Percentiles rank a stretch among this genome's conserved stretches.
phyloP scores from a whole-genome alignment of 2,113 vertebrate genomes.

The Thalassarche chlororhynchos region DNA sequence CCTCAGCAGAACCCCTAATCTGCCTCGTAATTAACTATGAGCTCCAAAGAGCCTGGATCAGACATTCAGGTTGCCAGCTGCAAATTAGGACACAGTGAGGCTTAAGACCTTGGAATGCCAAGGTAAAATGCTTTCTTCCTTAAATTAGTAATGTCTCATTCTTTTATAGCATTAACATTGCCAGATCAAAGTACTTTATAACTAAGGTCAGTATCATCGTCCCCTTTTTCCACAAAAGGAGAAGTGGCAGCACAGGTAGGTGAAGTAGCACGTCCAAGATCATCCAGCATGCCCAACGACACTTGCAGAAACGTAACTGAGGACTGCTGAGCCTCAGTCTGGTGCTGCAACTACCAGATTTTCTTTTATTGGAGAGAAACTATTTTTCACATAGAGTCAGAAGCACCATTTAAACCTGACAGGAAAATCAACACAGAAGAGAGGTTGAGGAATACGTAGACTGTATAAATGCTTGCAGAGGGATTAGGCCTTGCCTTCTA shows the following conservation, averaged over 20 bases:
- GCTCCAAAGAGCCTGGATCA: constrained; percentile 50
- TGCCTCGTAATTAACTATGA: constrained; percentile 45
- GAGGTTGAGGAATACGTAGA: neutral
- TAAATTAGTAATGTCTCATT: neutral
- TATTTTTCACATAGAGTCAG: neutral
- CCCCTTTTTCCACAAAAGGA: neutral
- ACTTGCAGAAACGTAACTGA: neutral
- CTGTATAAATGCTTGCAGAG: neutral
- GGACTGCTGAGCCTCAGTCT: neutral
- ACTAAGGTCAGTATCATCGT: neutral
- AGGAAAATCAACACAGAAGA: neutral
- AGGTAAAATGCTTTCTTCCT: constrained; percentile 50
- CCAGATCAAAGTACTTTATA: neutral
- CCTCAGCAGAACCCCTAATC: constrained; percentile 45
- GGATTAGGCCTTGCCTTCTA: neutral
- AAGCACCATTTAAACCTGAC: constrained; percentile 19
- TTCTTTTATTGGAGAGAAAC: neutral
- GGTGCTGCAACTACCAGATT: neutral
- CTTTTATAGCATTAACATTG: neutral
- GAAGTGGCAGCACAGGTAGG: neutral
- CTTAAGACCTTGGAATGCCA: constrained; percentile 3
- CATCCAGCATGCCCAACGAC: neutral
- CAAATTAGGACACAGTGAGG: constrained; percentile 29
- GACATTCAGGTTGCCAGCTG: neutral
- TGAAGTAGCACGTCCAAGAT: neutral